Conservation (phyloP, 2,797 vertebrate genomes). For the Oreonectes daqikongensis region DNA sequence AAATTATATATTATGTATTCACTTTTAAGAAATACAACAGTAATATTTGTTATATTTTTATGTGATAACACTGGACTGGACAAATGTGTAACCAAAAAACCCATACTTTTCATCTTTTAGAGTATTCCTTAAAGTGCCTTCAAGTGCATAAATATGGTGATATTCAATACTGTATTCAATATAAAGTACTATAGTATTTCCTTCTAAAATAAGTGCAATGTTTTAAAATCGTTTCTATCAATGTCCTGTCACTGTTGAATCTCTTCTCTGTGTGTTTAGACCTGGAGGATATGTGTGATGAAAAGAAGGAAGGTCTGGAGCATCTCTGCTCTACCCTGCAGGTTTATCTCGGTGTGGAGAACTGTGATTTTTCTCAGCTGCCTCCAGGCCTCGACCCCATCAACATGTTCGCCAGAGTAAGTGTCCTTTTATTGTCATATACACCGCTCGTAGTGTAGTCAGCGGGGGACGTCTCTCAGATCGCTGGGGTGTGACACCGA, state of each 20-base stretch:
- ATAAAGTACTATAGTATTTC: neutral
- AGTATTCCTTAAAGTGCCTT: too few species aligned
- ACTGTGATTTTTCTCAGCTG: slow-evolving; percentile 71
- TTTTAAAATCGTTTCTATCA: neutral
- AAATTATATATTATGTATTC: too few species aligned
- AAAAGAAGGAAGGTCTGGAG: slow-evolving; percentile 86
- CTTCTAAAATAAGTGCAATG: neutral
- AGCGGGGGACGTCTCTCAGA: neutral
- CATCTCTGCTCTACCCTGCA: slow-evolving; percentile 83
- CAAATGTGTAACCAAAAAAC: too few species aligned
- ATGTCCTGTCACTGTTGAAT: neutral
- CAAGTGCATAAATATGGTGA: too few species aligned
- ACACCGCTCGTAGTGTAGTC: neutral
- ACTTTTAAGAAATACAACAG: too few species aligned
- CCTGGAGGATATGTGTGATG: slow-evolving; percentile 80
- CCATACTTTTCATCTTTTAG: too few species aligned
- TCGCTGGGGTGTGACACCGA: neutral
- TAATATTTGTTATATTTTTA: too few species aligned
- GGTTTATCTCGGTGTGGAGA: slow-evolving; percentile 83
- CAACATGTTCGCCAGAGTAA: slow-evolving; percentile 88
- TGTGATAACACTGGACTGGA: too few species aligned
- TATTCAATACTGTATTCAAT: too few species aligned
- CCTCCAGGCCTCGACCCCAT: slow-evolving; percentile 81
- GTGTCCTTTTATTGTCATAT: slow-evolving; percentile 52
- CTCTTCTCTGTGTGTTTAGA: slow-evolving; percentile 59